Conservation (phyloP, 2,888 invertebrate species). For the Lochmaea crataegi region DNA sequence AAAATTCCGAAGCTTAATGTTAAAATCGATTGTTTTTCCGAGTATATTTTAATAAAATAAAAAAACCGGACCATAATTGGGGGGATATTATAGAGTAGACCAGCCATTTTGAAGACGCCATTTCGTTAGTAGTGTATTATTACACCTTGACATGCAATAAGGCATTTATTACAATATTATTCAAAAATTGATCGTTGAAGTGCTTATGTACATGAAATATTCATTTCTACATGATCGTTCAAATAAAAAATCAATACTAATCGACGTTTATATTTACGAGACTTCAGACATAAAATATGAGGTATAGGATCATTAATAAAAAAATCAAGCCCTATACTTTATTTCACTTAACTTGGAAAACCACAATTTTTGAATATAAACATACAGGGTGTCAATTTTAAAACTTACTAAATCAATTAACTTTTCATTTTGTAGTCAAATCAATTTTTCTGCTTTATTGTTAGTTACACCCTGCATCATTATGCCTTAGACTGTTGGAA, state of each 20-base stretch:
- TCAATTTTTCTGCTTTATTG: too few relatives aligned
- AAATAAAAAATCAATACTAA: constrained; percentile 5
- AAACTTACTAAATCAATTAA: too few relatives aligned
- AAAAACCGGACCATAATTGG: constrained; percentile 25
- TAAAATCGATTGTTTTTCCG: constrained; percentile 21
- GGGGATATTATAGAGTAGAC: constrained; percentile 32
- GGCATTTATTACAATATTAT: constrained; percentile 55
- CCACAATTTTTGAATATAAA: not conserved
- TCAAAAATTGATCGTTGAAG: constrained; percentile 41
- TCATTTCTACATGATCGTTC: constrained; percentile 30
- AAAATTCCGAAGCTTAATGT: not conserved
- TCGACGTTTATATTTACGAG: not conserved
- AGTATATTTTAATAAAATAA: constrained; percentile 20
- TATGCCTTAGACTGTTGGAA: too few relatives aligned
- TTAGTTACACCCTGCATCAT: too few relatives aligned
- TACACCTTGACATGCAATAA: constrained; percentile 53
- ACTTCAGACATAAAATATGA: not conserved
- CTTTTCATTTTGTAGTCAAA: too few relatives aligned
- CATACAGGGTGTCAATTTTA: too few relatives aligned
- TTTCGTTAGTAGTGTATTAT: constrained; percentile 51
- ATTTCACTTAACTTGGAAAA: not conserved
- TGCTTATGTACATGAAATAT: constrained; percentile 46
- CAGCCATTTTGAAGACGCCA: constrained; percentile 56
- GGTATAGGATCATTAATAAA: not conserved
- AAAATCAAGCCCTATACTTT: not conserved